Evolutionary conservation across 2,113 vertebrate species (phyloP).

Genomic region (Cathartes aura): DNA sequence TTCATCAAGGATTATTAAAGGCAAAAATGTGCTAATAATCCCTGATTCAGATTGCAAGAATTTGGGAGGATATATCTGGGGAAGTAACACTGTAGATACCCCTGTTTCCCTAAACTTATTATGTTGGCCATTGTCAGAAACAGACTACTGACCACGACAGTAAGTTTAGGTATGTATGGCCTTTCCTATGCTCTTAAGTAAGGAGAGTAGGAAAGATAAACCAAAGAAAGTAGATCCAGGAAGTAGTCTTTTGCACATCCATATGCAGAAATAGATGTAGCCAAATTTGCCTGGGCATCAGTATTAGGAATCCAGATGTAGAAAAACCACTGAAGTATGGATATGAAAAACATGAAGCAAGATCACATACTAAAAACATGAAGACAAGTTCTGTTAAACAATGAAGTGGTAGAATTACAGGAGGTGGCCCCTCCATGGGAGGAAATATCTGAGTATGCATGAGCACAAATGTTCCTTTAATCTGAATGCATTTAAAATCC

Average conservation of each 20-base stretch:
- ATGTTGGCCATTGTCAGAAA: not conserved
- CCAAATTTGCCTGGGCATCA: not conserved
- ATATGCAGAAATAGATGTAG: not conserved
- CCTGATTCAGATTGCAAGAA: not conserved
- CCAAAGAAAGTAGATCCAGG: not conserved
- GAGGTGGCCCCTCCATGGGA: rapidly evolving
- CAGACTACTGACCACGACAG: not conserved
- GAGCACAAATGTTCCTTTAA: not conserved
- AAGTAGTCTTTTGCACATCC: not conserved
- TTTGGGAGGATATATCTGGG: not conserved
- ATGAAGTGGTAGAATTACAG: not conserved
- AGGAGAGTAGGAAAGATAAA: not conserved
- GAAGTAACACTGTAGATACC: not conserved
- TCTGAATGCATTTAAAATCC: not conserved
- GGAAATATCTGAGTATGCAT: not conserved
- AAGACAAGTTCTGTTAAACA: not conserved
- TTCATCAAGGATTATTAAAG: not conserved
- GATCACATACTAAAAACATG: not conserved
- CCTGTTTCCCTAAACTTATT: not conserved
- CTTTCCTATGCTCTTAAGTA: not conserved
- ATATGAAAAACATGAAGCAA: not conserved
- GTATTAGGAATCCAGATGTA: not conserved
- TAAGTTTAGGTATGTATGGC: not conserved
- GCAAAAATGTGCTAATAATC: not conserved
- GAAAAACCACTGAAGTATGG: not conserved